Conservation (phyloP, 2,113 vertebrate genomes). For the Numenius arquata region DNA sequence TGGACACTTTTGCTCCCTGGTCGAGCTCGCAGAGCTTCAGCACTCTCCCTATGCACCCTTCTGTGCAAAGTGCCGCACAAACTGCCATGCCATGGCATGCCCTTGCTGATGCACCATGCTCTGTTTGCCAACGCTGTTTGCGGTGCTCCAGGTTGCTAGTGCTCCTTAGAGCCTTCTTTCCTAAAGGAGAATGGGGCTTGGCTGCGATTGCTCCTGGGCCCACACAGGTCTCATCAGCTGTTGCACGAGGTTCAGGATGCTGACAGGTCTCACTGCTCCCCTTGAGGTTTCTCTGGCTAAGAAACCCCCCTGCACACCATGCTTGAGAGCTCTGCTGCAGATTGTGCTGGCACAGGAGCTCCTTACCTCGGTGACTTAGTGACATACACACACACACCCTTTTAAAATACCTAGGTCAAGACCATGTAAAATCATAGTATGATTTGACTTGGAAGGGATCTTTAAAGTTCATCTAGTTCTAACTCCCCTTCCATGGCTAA, state of each 20-base stretch:
- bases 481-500: too few species aligned
- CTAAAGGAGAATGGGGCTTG: background rate
- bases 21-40: background rate
- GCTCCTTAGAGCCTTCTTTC: background rate
- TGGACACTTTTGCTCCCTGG: too few species aligned
- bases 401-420: background rate
- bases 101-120: background rate
- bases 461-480: background rate
- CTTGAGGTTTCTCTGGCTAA: background rate
- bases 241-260: background rate
- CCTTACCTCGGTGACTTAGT: background rate
- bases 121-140: background rate
- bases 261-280: too few species aligned
- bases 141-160: background rate
- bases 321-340: background rate
- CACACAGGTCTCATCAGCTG: too few species aligned
- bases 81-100: rapidly evolving
- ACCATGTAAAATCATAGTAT: background rate
- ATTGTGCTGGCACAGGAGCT: background rate
- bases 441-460: background rate
- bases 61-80: background rate
- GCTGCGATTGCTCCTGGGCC: background rate
- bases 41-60: background rate
- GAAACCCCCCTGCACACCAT: background rate
- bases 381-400: background rate